A percentile compares a stretch with the other conserved stretches of the same genome.
Conservation (phyloP, 92 coral and sea anemone genomes). For the Epizoanthus rinbou region DNA sequence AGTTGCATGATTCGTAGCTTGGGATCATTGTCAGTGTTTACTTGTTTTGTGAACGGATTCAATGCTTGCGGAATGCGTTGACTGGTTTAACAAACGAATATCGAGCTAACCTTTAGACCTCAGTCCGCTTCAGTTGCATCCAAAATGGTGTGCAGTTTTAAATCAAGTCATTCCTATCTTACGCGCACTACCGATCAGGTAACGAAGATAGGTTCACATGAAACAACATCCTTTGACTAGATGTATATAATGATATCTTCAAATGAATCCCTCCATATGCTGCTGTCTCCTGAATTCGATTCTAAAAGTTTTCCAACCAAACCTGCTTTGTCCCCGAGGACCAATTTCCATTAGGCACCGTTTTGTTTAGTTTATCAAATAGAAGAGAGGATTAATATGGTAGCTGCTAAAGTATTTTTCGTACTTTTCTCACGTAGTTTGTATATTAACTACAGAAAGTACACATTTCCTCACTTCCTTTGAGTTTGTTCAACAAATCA, state of each 20-base stretch:
- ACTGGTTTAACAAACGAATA: neutral
- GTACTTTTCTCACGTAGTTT: neutral
- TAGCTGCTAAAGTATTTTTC: neutral
- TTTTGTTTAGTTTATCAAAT: neutral
- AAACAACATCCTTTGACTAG: no score
- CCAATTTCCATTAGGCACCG: neutral
- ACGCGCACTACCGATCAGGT: neutral
- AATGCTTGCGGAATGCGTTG: neutral
- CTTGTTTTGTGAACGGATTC: neutral
- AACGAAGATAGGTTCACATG: neutral
- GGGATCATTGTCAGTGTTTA: neutral
- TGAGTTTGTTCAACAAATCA: neutral
- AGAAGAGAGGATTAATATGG: neutral
- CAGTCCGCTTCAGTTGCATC: neutral
- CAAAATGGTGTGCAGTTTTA: neutral
- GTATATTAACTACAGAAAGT: no score
- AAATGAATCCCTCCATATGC: neutral
- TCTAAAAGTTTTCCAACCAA: neutral
- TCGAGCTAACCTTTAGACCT: constrained; percentile 12
- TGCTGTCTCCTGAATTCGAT: neutral
- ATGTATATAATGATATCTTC: no score
- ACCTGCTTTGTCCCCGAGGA: neutral
- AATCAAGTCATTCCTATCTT: neutral
- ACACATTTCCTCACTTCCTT: neutral
- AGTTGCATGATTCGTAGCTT: neutral